Conservation (phyloP, 2,797 vertebrate genomes). For the Orestias chungarensis region DNA sequence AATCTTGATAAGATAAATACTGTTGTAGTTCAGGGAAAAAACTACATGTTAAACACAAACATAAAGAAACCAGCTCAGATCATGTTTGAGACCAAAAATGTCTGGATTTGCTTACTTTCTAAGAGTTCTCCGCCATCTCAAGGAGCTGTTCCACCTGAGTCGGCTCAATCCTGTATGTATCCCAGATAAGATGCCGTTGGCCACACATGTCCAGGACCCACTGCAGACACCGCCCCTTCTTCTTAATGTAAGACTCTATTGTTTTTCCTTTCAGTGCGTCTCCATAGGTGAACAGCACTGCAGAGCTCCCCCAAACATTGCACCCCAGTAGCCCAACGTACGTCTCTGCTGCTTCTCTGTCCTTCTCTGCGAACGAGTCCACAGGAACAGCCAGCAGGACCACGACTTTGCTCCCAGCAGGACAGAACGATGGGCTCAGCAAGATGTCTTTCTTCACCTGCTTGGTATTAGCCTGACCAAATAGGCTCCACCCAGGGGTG, state of each 20-base stretch:
- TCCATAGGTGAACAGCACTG: conserved; percentile 64
- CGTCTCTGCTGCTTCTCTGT: conserved; percentile 46
- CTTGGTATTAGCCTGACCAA: conserved; percentile 33
- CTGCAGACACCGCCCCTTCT: conserved; percentile 38
- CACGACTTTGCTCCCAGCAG: background rate
- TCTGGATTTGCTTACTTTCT: background rate
- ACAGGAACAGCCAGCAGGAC: conserved; percentile 42
- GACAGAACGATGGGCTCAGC: conserved; percentile 4
- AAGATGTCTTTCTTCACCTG: conserved; percentile 48
- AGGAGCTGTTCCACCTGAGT: conserved; percentile 47
- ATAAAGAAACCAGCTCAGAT: too few species aligned
- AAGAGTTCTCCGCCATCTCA: conserved; percentile 31
- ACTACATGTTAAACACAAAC: too few species aligned
- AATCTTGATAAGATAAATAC: background rate
- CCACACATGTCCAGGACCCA: conserved; percentile 60
- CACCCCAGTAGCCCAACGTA: conserved; percentile 42
- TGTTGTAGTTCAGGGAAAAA: background rate
- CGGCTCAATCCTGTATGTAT: conserved; percentile 15
- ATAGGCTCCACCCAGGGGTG: conserved; percentile 69
- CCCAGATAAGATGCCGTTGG: conserved; percentile 40
- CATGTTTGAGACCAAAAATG: too few species aligned
- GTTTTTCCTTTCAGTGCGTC: conserved; percentile 41
- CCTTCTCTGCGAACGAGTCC: conserved; percentile 53
- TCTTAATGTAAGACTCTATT: conserved; percentile 41
- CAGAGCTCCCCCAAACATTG: conserved; percentile 36